Percentiles rank a stretch among this genome's conserved stretches.
phyloP scores from a whole-genome alignment of 2,888 invertebrate species.

The Scaptomyza flava region DNA sequence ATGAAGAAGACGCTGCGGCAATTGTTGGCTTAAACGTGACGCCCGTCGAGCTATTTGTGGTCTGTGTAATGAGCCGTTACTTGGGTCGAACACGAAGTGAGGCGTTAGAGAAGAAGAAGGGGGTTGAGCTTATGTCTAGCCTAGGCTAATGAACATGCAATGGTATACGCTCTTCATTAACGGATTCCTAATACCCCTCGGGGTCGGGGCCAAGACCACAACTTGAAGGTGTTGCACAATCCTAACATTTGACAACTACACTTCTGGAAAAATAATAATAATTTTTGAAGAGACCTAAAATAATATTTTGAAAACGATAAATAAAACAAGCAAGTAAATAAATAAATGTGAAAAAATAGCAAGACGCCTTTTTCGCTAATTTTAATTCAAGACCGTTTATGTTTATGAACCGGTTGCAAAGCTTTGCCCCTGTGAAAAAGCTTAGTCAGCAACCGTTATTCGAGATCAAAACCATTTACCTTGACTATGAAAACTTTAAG shows the following conservation, averaged over 20 bases:
- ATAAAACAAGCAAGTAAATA: neutral
- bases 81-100: constrained; percentile 11
- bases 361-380: neutral
- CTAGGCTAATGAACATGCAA: constrained; percentile 58
- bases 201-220: constrained; percentile 45
- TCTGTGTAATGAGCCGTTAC: constrained; percentile 70
- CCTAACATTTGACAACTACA: constrained; percentile 17
- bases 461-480: constrained; percentile 46
- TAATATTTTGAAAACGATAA: neutral
- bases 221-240: constrained; percentile 36
- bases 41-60: constrained; percentile 61
- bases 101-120: neutral
- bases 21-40: constrained; percentile 52
- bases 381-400: neutral
- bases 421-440: constrained; percentile 42
- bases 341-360: too few species aligned
- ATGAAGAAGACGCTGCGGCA: constrained; percentile 26
- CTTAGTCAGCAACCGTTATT: constrained; percentile 42
- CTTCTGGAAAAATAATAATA: constrained; percentile 22
- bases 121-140: constrained; percentile 4
- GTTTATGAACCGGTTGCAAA: constrained; percentile 8
- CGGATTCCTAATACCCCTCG: constrained; percentile 10
- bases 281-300: constrained; percentile 1
- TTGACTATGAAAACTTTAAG: constrained; percentile 14
- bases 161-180: constrained; percentile 46